These are phyloP conservation scores for Loripinus fragilis DNA, from an alignment of 2,888 invertebrate genomes.

Conservation along the genomic window DNA sequence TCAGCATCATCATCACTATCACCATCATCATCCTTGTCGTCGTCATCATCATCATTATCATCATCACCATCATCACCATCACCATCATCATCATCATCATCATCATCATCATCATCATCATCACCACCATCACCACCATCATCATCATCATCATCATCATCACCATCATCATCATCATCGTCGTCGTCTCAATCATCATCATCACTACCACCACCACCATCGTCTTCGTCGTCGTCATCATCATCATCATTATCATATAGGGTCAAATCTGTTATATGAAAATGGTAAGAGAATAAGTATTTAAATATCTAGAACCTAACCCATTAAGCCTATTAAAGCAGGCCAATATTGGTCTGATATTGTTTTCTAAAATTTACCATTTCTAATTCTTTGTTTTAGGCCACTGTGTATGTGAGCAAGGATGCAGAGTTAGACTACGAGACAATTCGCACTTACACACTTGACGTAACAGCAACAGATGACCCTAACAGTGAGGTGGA, in stretches of 20 bases:
- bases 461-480: slow-evolving; percentile 64
- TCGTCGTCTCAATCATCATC: not conserved
- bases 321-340: not conserved
- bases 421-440: slow-evolving; percentile 84
- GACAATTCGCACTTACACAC: slow-evolving; percentile 53
- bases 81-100: slow-evolving; percentile 34
- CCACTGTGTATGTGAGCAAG: slow-evolving; percentile 87
- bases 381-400: slow-evolving; percentile 37
- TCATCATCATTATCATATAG: no score
- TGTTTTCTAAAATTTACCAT: no score
- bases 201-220: not conserved
- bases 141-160: not conserved
- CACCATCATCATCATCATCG: not conserved
- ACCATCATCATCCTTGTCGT: no score
- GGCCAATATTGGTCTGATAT: no score
- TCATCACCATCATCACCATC: slow-evolving; percentile 31
- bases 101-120: slow-evolving; percentile 34
- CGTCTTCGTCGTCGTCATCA: no score
- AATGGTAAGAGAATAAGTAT: not conserved
- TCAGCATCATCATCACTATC: no score
- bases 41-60: not conserved
- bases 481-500: slow-evolving; percentile 42
- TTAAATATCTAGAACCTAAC: not conserved
- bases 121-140: slow-evolving; percentile 12
- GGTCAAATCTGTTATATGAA: no score